Evolutionary conservation across 2,888 invertebrate genomes (phyloP).

Genomic region (Geophilus truncorum): DNA sequence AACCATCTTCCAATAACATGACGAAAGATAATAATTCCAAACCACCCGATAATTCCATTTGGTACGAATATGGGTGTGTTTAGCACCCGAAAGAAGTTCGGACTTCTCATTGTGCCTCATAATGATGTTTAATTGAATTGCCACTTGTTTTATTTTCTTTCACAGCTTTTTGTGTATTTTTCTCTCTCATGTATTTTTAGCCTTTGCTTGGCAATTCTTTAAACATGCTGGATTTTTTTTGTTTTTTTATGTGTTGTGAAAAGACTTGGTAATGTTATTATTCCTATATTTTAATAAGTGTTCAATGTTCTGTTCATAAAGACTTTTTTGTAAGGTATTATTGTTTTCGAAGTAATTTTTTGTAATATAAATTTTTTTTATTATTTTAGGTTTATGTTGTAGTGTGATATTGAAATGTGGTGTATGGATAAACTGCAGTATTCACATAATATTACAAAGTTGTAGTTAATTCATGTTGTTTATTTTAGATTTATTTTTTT

Average conservation of each 20-base stretch:
- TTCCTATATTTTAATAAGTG: background rate
- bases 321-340: background rate
- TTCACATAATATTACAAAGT: background rate
- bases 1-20: background rate
- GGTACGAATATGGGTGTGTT: conserved; percentile 32
- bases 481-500: background rate
- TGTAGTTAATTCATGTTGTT: background rate
- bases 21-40: conserved; percentile 22
- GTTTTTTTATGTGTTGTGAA: background rate
- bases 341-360: background rate
- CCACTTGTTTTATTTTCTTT: background rate
- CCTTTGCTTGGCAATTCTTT: background rate
- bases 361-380: background rate
- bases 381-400: background rate
- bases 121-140: background rate
- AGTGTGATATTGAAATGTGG: background rate
- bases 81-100: background rate
- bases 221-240: too few relatives aligned
- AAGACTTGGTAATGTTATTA: background rate
- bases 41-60: conserved; percentile 33
- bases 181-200: background rate
- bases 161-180: background rate
- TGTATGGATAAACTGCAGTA: conserved; percentile 6
- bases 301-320: background rate
- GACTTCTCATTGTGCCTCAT: background rate